Evolutionary conservation across 2,888 invertebrate genomes (phyloP).

Genomic region (Lasioglossum calceatum): DNA sequence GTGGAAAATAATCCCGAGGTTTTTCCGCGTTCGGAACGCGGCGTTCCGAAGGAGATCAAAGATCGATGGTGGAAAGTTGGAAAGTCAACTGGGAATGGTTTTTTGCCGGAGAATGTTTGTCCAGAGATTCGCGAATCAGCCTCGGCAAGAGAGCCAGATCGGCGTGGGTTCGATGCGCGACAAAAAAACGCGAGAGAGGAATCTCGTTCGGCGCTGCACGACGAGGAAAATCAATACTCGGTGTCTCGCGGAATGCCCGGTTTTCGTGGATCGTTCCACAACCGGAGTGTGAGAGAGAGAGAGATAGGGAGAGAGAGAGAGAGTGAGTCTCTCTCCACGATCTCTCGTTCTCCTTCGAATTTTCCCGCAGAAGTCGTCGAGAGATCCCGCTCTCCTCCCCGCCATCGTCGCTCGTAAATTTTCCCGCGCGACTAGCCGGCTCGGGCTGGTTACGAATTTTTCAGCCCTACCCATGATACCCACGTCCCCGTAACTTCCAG

Average conservation of each 20-base stretch:
- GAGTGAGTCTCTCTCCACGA: neutral
- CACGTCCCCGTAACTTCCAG: neutral
- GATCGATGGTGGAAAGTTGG: neutral
- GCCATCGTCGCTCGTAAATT: neutral
- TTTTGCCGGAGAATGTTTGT: neutral
- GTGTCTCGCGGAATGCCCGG: slow-evolving; percentile 14
- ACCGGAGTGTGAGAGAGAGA: neutral
- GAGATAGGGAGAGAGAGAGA: neutral
- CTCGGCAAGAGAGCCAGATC: slow-evolving; percentile 8
- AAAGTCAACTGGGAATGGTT: neutral
- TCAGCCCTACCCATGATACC: neutral
- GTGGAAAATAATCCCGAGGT: neutral
- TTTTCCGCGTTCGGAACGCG: neutral
- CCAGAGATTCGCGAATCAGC: neutral
- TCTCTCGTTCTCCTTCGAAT: neutral
- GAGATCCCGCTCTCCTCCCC: neutral
- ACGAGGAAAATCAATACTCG: slow-evolving; percentile 32
- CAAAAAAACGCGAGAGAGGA: neutral
- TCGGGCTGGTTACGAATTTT: neutral
- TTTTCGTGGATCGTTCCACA: slow-evolving; percentile 23
- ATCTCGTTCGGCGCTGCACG: slow-evolving; percentile 15
- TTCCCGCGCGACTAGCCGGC: neutral
- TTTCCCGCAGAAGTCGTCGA: neutral
- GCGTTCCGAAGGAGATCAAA: neutral
- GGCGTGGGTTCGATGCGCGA: slow-evolving; percentile 9